Base-by-base conservation (phyloP, 1,140 invertebrate species). In the Nephotettix cincticeps region DNA sequence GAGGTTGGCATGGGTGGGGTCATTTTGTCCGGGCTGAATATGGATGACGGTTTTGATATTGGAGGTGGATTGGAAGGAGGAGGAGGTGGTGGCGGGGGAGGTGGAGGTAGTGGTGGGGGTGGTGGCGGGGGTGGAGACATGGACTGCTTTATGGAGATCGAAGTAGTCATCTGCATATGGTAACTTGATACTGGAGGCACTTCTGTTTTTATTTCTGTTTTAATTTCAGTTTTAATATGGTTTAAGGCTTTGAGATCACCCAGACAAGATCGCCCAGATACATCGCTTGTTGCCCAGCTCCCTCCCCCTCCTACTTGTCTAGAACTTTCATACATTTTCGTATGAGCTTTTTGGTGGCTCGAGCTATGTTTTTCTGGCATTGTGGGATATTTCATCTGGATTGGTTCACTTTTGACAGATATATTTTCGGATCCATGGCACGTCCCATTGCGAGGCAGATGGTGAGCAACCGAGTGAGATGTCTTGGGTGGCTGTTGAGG, bases 21-120 rank as follows among this genome's bases (percentile, higher is more conserved):
- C 11, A 78, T 78, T 75, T 84, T 84, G 68, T 85, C 84, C 0
- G 86, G 86, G 58, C 85, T 86, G 72, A 87, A 87, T 0, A 84
- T 68, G 0, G 82, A 83, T 11, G 64, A 61, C 51, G 47, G 40
- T 64, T 73, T 73, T 17, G 69, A 32, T 6, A 43, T 14, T 2
- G 29, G 69, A 28, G 51, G 68, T 63, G 70, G 73, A 70, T 32
- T 73, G 66, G 36, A 69, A 40, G 64, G 71, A 67, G 70, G 71
- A 47, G 66, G 73, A 32, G 56, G 72, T 27, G 70, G 75, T 32
- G 65, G 73, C 27, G 68, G 75, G 27, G 58, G 68, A 36, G 43
- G 71, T 58, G 72, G 70, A 14, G 75, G 72, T n/a, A 69, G 51
- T 25, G 74, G 72, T 61, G 72, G 54, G 3, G 72, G 67, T 23